Percentiles rank a stretch among this genome's conserved stretches.
Conservation (phyloP, 2,888 invertebrate species). For the Creontiades dilutus region DNA sequence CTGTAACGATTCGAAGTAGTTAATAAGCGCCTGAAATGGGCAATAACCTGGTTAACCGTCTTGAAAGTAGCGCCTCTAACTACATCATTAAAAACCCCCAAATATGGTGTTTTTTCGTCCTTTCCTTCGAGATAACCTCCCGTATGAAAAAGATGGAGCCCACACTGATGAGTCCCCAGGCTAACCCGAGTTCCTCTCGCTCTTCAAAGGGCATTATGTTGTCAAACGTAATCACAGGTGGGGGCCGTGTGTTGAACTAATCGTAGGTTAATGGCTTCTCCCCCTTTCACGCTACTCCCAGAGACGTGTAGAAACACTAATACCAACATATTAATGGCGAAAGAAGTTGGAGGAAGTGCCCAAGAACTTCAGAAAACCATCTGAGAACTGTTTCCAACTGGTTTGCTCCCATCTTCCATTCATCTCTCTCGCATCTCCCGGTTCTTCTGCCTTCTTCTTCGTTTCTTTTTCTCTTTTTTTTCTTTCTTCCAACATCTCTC, state of each 20-base stretch:
- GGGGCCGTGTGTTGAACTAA: constrained; percentile 57
- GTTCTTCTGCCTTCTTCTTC: constrained; percentile 35
- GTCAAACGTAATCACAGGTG: constrained; percentile 57
- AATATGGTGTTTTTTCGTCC: background rate
- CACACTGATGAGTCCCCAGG: too few species aligned
- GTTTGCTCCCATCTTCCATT: constrained; percentile 40
- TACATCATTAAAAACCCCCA: background rate
- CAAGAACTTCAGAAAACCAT: constrained; percentile 31
- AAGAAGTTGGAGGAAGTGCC: background rate
- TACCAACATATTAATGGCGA: constrained; percentile 64
- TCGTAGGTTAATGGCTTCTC: constrained; percentile 57
- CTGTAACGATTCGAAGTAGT: too few species aligned
- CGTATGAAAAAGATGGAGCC: too few species aligned
- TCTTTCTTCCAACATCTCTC: background rate
- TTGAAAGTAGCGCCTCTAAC: background rate
- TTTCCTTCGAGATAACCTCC: too few species aligned
- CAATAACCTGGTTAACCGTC: too few species aligned
- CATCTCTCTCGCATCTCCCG: constrained; percentile 57
- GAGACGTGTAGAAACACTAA: constrained; percentile 66
- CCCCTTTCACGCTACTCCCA: background rate
- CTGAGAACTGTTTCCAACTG: constrained; percentile 52
- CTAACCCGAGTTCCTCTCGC: too few species aligned
- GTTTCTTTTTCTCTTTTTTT: background rate
- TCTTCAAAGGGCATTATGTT: constrained; percentile 50
- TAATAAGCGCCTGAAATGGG: too few species aligned